Base-by-base conservation (phyloP, 2,113 vertebrate species). In the Falcunculus frontatus region DNA sequence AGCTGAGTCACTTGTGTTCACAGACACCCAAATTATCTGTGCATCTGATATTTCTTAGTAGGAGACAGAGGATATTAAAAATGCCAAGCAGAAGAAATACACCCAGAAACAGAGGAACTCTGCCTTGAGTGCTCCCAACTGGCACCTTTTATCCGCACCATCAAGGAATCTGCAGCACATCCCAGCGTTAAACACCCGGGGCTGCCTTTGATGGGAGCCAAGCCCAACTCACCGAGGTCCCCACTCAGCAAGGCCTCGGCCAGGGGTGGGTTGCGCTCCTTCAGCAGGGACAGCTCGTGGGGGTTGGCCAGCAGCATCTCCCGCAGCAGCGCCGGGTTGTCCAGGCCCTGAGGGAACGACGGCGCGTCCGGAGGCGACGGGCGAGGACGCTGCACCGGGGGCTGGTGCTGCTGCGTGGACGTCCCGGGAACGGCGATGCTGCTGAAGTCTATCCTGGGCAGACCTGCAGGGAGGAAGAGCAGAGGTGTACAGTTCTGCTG, bases 251-350 rank as follows among this genome's bases (percentile, higher is more conserved):
- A 98, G 3, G 99, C 99, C 65, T 99, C 99, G 0, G 99, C 99
- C 73, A 99, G 96, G 3, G 99, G 99, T 0, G 99, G 99, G 74
- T 99, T 99, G 57, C 99, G 98, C 91, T 99, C 99, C 97, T 99
- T 99, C 60, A 99, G 98, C 91, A 99, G 98, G 5, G 99, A 99
- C 68, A 99, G 98, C 97, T 99, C 99, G 0, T 99, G 99, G 7
- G 99, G 99, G 95, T 99, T 99, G 44, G 99, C 98, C 46, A 99
- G 96, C 70, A 99, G 95, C 99, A 99, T 99, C 94, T 99, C 99
- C 91, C 99, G 98, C 16, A 99, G 98, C 96, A 99, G 97, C 30
- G 98, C 98, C 0, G 99, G 99, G 83, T 99, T 99, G 75, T 99
- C 99, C 97, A 99, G 56, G 77, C 99, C 99, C 98, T 99, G 99